Percentiles rank a stretch among this genome's conserved stretches.
Conservation (phyloP, 2,113 vertebrate genomes). For the Chaetops frenatus region DNA sequence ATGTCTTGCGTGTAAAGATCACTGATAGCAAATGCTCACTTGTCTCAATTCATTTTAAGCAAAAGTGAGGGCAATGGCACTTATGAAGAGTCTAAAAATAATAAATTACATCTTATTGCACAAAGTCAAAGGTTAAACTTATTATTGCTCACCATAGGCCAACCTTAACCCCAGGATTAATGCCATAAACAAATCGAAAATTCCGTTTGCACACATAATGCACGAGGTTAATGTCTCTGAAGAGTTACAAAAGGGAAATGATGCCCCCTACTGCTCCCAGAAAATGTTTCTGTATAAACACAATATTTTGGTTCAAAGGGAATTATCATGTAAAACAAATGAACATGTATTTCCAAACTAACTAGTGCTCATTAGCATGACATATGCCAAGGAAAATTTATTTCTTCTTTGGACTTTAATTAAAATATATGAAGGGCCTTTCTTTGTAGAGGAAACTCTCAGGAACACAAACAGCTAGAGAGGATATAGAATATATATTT, state of each 20-base stretch:
- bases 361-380: not conserved
- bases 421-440: conserved; percentile 10
- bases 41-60: conserved; percentile 38
- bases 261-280: conserved; percentile 66
- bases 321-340: conserved; percentile 10
- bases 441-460: not conserved
- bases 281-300: not conserved
- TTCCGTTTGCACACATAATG: not conserved
- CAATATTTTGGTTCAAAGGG: not conserved
- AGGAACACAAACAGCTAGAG: not conserved
- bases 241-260: conserved; percentile 69
- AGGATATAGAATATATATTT: not conserved
- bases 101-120: conserved; percentile 60
- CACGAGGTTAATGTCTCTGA: conserved; percentile 25
- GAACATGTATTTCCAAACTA: not conserved
- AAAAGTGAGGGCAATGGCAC: conserved; percentile 1
- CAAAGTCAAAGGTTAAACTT: conserved; percentile 69
- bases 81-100: conserved; percentile 41
- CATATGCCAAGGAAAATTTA: not conserved
- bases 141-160: conserved; percentile 63
- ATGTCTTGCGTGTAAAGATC: not conserved
- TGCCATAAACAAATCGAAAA: conserved; percentile 64
- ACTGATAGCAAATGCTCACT: not conserved
- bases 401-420: conserved; percentile 16
- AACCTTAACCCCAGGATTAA: conserved; percentile 69